Conservation (phyloP, 2,113 vertebrate species). For the Nycticorax nycticorax region DNA sequence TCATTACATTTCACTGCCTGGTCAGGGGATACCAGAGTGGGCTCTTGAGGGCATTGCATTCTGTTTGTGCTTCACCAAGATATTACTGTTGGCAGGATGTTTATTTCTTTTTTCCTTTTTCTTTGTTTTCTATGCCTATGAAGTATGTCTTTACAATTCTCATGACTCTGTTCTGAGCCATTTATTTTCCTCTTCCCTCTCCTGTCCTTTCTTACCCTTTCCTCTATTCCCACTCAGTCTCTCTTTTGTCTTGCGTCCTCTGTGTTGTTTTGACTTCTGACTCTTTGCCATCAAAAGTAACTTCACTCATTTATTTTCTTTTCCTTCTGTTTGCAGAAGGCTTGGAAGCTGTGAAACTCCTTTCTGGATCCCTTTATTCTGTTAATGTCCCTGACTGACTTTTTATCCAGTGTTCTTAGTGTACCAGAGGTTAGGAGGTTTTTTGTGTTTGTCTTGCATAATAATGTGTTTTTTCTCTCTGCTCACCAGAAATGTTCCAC, state of each 20-base stretch:
- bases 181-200: not conserved
- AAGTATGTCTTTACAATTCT: not conserved
- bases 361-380: not conserved
- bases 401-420: not conserved
- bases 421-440: not conserved
- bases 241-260: not conserved
- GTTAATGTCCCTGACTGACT: not conserved
- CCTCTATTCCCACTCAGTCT: not conserved
- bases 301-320: not conserved
- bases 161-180: not conserved
- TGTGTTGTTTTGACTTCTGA: not conserved
- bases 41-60: not conserved
- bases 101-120: not conserved
- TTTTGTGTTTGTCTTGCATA: not conserved
- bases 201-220: not conserved
- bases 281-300: not conserved
- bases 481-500: not conserved
- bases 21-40: not conserved
- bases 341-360: not conserved
- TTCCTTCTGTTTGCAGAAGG: too few relatives aligned
- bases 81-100: not conserved
- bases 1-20: not conserved
- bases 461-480: not conserved
- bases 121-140: not conserved
- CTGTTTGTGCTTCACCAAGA: not conserved